Evolutionary conservation across 2,888 invertebrate genomes (phyloP).

Genomic region (Drosophila hawaiiensis): DNA sequence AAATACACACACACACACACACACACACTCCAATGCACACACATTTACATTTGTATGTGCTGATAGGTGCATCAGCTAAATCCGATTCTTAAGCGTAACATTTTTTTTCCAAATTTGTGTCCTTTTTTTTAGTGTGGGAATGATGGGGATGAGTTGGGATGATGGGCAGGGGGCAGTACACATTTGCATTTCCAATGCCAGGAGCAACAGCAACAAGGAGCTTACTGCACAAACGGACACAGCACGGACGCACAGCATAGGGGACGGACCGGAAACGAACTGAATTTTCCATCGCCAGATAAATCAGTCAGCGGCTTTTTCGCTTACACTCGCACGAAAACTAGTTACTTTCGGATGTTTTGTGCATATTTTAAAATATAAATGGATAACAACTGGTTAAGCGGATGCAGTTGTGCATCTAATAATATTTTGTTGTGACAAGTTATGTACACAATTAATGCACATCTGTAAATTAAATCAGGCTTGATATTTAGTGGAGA

Average conservation of each 20-base stretch:
- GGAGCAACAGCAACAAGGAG: slow-evolving; percentile 29
- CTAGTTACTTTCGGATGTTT: neutral
- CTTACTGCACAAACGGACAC: slow-evolving; percentile 19
- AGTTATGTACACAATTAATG: neutral
- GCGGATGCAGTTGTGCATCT: neutral
- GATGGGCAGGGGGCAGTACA: neutral
- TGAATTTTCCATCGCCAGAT: slow-evolving; percentile 9
- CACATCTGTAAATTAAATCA: neutral
- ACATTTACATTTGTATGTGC: slow-evolving; percentile 32
- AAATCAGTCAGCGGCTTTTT: slow-evolving; percentile 15
- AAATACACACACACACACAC: slow-evolving; percentile 47
- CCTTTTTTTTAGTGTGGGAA: slow-evolving; percentile 2
- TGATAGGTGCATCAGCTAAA: slow-evolving; percentile 64
- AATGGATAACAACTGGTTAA: neutral
- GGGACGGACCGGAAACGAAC: neutral
- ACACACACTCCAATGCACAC: neutral
- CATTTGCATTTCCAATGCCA: slow-evolving; percentile 43
- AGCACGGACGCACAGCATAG: neutral
- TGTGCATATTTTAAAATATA: neutral
- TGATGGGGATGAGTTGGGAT: neutral
- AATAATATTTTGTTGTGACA: neutral
- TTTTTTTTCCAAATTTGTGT: slow-evolving; percentile 40
- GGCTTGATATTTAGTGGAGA: neutral
- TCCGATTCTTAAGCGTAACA: slow-evolving; percentile 63
- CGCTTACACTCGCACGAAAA: slow-evolving; percentile 15